These are phyloP conservation scores for Oryzias curvinotus DNA, from an alignment of 2,113 vertebrate species.

Conservation along the genomic window DNA sequence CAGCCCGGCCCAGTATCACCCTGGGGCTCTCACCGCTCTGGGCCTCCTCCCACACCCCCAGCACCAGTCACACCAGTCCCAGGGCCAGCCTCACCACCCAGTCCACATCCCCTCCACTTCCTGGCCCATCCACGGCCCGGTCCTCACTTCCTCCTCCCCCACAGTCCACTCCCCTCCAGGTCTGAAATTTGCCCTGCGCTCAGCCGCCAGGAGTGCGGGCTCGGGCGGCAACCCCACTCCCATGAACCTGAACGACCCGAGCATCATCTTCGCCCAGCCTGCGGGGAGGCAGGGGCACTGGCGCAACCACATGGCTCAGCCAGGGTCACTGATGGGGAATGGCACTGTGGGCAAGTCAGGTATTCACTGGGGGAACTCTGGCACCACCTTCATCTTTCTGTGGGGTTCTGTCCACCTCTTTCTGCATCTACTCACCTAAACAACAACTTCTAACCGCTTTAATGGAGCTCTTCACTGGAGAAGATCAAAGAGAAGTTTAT, in stretches of 20 bases:
- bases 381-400: slow-evolving; percentile 18
- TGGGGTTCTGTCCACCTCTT: slow-evolving; percentile 1
- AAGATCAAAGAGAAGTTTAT: too few species aligned
- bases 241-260: slow-evolving; percentile 95
- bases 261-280: slow-evolving; percentile 98
- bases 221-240: slow-evolving; percentile 76
- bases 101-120: slow-evolving; percentile 84
- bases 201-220: slow-evolving; percentile 63
- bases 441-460: neutral
- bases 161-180: slow-evolving; percentile 80
- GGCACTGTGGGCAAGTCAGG: slow-evolving; percentile 92
- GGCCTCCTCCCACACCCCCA: slow-evolving; percentile 86
- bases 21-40: slow-evolving; percentile 81
- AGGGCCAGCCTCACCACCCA: slow-evolving; percentile 67
- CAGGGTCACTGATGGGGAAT: slow-evolving; percentile 90
- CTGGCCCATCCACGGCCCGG: slow-evolving; percentile 91
- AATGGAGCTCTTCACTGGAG: too few species aligned
- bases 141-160: slow-evolving; percentile 82
- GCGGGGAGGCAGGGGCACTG: slow-evolving; percentile 90
- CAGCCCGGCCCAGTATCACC: slow-evolving; percentile 87
- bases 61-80: slow-evolving; percentile 67
- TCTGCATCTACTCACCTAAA: slow-evolving; percentile 2
- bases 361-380: slow-evolving; percentile 72
- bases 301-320: slow-evolving; percentile 87
- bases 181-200: slow-evolving; percentile 82